Base-by-base conservation (phyloP, 2,888 invertebrate species). In the Entomobrya proxima region DNA sequence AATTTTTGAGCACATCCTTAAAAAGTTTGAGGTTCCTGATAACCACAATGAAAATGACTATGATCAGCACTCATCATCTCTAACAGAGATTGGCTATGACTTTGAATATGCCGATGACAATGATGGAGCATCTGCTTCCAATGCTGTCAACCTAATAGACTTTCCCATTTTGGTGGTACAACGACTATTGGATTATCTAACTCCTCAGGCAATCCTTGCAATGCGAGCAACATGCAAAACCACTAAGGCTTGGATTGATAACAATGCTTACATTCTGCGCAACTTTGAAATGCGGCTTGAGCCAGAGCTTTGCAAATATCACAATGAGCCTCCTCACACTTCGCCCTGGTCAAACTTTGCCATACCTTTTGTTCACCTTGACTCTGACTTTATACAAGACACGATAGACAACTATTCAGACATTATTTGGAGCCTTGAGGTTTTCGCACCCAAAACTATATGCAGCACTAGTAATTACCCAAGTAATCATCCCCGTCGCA, bases 111-210 rank as follows among this genome's bases (percentile, higher is more conserved):
- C 11, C 18, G 7, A 40, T 40, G 67, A 67, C 37, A 37, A 67
- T 37, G 47, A 37, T n/a, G n/a, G n/a, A n/a, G n/a, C n/a, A n/a
- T n/a, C n/a, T n/a, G n/a, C n/a, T n/a, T 55, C 55, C 13, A 72
- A 44, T 9, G 72, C 30, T 44, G 32, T 78, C n/a, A 52, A 52
- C 7, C n/a, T 79, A 2, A 52, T 24, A 9, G 69, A 79, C 32
- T 52, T 79, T 18, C 79, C 79, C 11, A 52, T 69, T 44, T 21
- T 77, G 61, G 77, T 79, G 0, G 67, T 79, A n/a, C 64, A 79
- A 52, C 67, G 27, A n/a, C 52, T 79, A 7, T 18, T 79, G 24
- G 27, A 67, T 15, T 64, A 27, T 32, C 40, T 79, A 0, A 47
- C 13, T 64, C 69, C 67, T 11, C 15, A 13, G 2, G 24, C 79